phyloP scores from a whole-genome alignment of 2,113 vertebrate species.

The Sorex araneus region DNA sequence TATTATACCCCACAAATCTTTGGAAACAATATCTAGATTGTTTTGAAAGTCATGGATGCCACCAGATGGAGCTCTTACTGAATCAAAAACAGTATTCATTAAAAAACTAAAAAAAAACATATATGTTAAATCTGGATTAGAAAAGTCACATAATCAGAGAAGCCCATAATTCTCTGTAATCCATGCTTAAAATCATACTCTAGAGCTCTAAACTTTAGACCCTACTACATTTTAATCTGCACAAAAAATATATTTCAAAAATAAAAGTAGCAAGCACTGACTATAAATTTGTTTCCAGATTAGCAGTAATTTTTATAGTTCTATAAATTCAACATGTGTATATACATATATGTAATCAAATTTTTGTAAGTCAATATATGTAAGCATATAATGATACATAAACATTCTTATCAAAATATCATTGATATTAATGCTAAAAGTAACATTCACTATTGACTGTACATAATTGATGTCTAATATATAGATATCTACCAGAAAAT shows the following conservation, averaged over 20 bases:
- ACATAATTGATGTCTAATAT: no score
- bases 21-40: conserved; percentile 3
- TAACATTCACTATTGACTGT: no score
- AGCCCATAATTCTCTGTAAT: neutral
- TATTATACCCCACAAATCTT: neutral
- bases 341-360: no score
- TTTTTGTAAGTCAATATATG: no score
- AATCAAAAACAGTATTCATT: conserved; percentile 51
- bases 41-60: conserved; percentile 63
- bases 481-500: neutral
- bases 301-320: neutral
- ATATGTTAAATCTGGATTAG: neutral
- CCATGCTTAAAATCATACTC: conserved; percentile 17
- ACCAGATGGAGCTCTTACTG: conserved; percentile 86
- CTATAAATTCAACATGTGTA: no score
- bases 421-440: no score
- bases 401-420: no score
- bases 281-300: conserved; percentile 15
- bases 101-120: neutral
- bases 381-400: no score
- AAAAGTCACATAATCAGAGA: neutral
- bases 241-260: conserved; percentile 41
- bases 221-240: neutral
- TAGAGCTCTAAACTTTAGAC: neutral
- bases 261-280: neutral